Conservation (phyloP, 2,797 vertebrate genomes). For the Triplophysa bombifrons region DNA sequence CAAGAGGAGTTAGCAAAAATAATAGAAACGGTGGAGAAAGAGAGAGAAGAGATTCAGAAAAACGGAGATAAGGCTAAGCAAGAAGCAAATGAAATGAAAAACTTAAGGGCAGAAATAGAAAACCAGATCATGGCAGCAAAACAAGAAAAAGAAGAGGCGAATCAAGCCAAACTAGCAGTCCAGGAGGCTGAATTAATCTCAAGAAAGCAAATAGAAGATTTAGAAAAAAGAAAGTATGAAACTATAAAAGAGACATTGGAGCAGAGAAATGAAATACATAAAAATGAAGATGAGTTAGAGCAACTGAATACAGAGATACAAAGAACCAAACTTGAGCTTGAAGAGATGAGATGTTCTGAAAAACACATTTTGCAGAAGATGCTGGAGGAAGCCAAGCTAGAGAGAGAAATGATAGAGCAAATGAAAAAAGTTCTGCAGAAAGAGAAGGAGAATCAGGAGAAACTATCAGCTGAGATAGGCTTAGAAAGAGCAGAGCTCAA, state of each 20-base stretch:
- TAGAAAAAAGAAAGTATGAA: constrained; percentile 51
- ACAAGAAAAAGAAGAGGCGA: constrained; percentile 35
- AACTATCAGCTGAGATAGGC: constrained; percentile 12
- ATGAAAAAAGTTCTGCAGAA: constrained; percentile 35
- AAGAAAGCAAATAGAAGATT: constrained; percentile 49
- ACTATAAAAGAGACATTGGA: constrained; percentile 42
- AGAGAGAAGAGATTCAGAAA: constrained; percentile 35
- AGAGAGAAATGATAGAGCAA: constrained; percentile 44
- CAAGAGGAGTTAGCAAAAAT: constrained; percentile 34
- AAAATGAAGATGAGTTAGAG: constrained; percentile 47
- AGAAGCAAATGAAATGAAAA: constrained; percentile 34
- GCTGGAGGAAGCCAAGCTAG: constrained; percentile 22
- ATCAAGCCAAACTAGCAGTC: constrained; percentile 12
- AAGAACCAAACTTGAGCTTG: constrained; percentile 25
- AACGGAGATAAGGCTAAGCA: constrained; percentile 20
- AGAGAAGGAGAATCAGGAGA: constrained; percentile 42
- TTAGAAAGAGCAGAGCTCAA: constrained; percentile 35
- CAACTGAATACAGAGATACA: constrained; percentile 42
- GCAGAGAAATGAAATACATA: constrained; percentile 50
- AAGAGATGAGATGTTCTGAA: constrained; percentile 20
- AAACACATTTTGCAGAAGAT: constrained; percentile 28
- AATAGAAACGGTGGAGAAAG: constrained; percentile 24
- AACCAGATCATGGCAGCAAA: constrained; percentile 26
- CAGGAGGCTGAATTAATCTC: constrained; percentile 33
- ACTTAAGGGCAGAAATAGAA: constrained; percentile 39